phyloP scores from a whole-genome alignment of 2,888 invertebrate species.

The Boloria selene region DNA sequence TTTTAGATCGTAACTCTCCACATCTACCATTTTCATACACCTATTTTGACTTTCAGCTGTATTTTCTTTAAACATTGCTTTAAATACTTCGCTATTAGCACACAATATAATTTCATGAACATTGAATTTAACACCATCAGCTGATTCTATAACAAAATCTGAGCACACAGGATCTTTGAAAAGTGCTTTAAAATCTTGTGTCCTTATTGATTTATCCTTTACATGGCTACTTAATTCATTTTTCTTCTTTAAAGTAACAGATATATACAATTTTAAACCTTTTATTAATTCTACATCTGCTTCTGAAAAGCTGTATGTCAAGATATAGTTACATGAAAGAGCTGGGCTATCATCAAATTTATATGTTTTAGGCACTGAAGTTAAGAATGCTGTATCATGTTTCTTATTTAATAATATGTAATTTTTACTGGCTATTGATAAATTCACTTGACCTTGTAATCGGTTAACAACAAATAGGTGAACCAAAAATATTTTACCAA shows the following conservation, averaged over 20 bases:
- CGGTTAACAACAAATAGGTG: conserved; percentile 66
- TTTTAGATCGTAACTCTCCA: conserved; percentile 61
- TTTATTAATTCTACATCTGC: conserved; percentile 63
- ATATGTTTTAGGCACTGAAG: conserved; percentile 49
- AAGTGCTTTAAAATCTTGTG: conserved; percentile 61
- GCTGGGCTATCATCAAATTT: conserved; percentile 48
- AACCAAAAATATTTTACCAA: conserved; percentile 57
- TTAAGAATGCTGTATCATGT: conserved; percentile 51
- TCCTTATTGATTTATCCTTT: conserved; percentile 34
- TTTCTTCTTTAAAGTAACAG: conserved; percentile 49
- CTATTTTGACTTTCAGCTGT: conserved; percentile 70
- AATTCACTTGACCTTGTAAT: conserved; percentile 51
- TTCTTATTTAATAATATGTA: conserved; percentile 56
- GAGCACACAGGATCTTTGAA: conserved; percentile 62
- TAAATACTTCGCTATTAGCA: conserved; percentile 71
- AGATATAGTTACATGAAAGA: conserved; percentile 51
- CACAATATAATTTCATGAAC: conserved; percentile 65
- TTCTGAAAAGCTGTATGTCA: conserved; percentile 62
- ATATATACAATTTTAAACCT: conserved; percentile 59
- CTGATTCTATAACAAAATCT: conserved; percentile 70
- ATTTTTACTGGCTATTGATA: conserved; percentile 54
- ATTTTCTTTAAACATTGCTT: conserved; percentile 73
- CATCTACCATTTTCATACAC: conserved; percentile 64
- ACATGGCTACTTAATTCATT: background rate
- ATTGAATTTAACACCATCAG: conserved; percentile 62